Base-by-base conservation (phyloP, 2,888 invertebrate genomes). In the Bellardia pandia region DNA sequence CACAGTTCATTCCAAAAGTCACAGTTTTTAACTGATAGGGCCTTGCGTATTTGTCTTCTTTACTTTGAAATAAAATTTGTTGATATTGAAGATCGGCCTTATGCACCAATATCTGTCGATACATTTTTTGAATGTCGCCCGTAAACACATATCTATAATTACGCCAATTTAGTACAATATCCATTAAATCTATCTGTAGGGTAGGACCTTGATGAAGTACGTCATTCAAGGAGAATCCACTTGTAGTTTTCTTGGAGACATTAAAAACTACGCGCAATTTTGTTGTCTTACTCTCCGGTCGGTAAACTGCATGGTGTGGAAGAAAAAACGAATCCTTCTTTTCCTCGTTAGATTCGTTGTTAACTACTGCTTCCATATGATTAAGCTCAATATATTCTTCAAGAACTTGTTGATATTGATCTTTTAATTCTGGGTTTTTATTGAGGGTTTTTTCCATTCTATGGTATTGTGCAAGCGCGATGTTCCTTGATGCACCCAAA, bases 1-100 rank as follows among this genome's bases (percentile, higher is more conserved):
- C 45, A 42, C 66, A 66, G 3, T 66, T 66, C 82, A 89, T 82
- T 86, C 86, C n/a, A 89, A 33, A 30, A 4, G 40, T 60, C 1
- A 62, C 37, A 8, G 62, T 62, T 37, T 62, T 62, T 7, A 62
- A 5, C n/a, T 13, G 62, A 62, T n/a, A 40, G 3, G 37, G 13
- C 33, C n/a, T 60, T 2, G 33, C 30, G 9, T 33, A 2, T 23
- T 30, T 30, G 14, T 60, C 13, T 4, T 30, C 2, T 14, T 14
- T 6, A 6, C 13, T 13, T 1, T 13, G 13, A 60, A 30, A 60
- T 33, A 60, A 33, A 30, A 60, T 60, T 60, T 30, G 58, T 30
- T 60, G 58, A 30, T 60, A 60, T 4, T 23, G 3, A 8, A 40
- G 40, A 14, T 40, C 62, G 2, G 6, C 40, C 16, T 62, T n/a